Conservation (phyloP, 30 jellyfish, hydroid and myxozoan species). For the Turritopsis dohrnii region DNA sequence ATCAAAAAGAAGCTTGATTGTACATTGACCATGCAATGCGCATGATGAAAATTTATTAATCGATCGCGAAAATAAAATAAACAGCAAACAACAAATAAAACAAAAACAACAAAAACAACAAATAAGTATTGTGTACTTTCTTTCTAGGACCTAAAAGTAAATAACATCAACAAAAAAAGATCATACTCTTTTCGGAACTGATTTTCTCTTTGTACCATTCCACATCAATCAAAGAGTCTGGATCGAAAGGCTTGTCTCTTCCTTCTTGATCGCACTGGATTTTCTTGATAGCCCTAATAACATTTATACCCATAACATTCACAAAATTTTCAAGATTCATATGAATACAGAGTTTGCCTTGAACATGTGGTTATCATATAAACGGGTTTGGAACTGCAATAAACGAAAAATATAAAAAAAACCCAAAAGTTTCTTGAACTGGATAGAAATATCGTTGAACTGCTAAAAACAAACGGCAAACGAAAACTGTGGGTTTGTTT, state of each 20-base stretch:
- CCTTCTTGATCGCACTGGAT: conserved; percentile 39
- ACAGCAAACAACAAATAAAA: no score
- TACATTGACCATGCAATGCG: no score
- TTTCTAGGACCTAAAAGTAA: neutral
- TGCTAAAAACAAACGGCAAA: neutral
- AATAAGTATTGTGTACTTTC: no score
- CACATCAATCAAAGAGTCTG: conserved; percentile 49
- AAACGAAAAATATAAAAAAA: neutral
- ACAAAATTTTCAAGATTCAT: conserved; percentile 78
- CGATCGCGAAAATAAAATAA: no score
- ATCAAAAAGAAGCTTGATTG: neutral
- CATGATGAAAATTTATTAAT: no score
- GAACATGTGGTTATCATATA: neutral
- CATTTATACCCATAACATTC: conserved; percentile 75
- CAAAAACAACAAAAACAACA: no score
- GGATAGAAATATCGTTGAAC: neutral
- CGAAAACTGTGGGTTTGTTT: neutral
- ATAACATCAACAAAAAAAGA: neutral
- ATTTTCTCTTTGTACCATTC: conserved; percentile 35
- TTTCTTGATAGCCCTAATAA: conserved; percentile 61
- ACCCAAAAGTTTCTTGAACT: neutral
- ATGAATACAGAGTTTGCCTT: conserved; percentile 20
- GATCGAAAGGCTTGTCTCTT: conserved; percentile 37
- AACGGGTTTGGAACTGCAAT: no score
- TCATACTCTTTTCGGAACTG: neutral